phyloP scores from a whole-genome alignment of 2,113 vertebrate species.

The Plectropomus leopardus region DNA sequence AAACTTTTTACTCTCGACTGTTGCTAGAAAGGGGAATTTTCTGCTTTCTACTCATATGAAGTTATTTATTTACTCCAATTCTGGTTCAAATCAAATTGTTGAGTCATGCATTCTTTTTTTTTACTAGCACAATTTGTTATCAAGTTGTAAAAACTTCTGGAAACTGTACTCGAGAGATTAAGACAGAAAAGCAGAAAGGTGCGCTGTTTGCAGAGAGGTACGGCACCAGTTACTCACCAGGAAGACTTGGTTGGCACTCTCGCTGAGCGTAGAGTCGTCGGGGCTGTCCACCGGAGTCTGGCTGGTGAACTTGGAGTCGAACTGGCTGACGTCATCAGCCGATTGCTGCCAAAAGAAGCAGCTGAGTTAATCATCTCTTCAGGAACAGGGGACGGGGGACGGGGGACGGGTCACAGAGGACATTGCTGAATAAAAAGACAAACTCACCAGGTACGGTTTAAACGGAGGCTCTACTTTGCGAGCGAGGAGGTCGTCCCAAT shows the following conservation, averaged over 20 bases:
- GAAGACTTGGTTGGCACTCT: conserved; percentile 99
- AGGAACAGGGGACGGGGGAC: not conserved
- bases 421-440: not conserved
- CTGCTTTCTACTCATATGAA: too few relatives aligned
- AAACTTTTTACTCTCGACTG: too few relatives aligned
- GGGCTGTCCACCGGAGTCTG: conserved; percentile 99
- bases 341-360: conserved; percentile 89
- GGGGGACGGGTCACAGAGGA: not conserved
- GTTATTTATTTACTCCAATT: too few relatives aligned
- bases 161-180: not conserved
- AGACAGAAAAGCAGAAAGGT: not conserved
- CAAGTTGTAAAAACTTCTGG: not conserved
- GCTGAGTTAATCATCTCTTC: not conserved
- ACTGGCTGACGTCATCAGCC: conserved; percentile 98
- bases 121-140: not conserved
- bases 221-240: conserved; percentile 85
- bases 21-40: too few relatives aligned
- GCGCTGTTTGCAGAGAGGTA: not conserved
- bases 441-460: conserved; percentile 94
- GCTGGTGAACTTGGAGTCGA: conserved; percentile 99
- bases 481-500: conserved; percentile 97
- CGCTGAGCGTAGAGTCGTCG: conserved; percentile 97
- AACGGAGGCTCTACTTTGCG: conserved; percentile 98
- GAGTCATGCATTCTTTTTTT: not conserved
- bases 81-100: not conserved